Evolutionary conservation across 1,140 invertebrate species (phyloP).

Genomic region (Anastrepha ludens): DNA sequence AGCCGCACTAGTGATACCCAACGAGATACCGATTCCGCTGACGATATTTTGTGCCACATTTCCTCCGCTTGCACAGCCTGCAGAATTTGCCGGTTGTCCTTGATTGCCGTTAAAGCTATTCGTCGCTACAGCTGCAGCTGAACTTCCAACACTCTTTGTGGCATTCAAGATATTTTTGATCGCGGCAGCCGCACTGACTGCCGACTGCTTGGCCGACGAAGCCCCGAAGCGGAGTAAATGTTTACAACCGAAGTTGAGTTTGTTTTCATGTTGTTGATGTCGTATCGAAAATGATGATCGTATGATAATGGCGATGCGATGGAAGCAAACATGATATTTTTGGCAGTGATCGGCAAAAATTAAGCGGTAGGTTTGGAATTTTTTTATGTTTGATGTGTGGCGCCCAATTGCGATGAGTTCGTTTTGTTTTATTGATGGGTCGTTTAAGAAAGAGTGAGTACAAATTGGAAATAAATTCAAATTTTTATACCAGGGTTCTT

Average conservation of each 20-base stretch:
- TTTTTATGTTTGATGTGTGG: not conserved
- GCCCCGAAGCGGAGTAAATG: not conserved
- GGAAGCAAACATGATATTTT: not conserved
- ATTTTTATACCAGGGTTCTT: not conserved
- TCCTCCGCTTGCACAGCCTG: slow-evolving; percentile 49
- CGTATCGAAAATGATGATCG: not conserved
- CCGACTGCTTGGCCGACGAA: slow-evolving; percentile 61
- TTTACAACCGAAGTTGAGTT: not conserved
- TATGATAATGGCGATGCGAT: slow-evolving; percentile 27
- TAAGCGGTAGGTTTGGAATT: not conserved
- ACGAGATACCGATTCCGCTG: slow-evolving; percentile 69
- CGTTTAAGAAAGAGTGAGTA: not conserved
- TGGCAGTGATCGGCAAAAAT: not conserved
- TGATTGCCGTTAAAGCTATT: slow-evolving; percentile 21
- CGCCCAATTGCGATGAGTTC: not conserved
- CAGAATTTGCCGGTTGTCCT: slow-evolving; percentile 27
- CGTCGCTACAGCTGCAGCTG: slow-evolving; percentile 60
- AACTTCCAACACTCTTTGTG: slow-evolving; percentile 70
- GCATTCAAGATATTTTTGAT: slow-evolving; percentile 72
- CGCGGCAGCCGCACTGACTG: slow-evolving; percentile 70
- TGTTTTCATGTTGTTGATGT: not conserved
- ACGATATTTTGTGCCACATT: slow-evolving; percentile 68
- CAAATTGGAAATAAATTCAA: not conserved
- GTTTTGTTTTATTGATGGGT: not conserved
- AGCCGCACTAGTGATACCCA: slow-evolving; percentile 64